Evolutionary conservation across 64 coral and sea anemone species (phyloP).

Genomic region (Trachythela sp.): DNA sequence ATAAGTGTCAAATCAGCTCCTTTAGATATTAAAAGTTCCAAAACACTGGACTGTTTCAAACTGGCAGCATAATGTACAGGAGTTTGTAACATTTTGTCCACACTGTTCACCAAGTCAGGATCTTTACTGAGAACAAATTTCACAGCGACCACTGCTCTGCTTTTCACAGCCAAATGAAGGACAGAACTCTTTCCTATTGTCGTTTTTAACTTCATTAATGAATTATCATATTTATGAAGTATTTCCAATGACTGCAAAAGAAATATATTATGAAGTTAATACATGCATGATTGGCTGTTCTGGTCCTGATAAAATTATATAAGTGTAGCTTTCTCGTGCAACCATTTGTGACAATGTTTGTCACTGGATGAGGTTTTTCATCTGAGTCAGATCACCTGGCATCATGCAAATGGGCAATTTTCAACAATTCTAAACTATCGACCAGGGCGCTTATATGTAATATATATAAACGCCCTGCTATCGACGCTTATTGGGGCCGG

Average conservation of each 20-base stretch:
- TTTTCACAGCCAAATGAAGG: not conserved
- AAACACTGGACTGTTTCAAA: not conserved
- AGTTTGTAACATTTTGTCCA: not conserved
- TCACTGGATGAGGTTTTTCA: too few species aligned
- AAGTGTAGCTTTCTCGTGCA: too few species aligned
- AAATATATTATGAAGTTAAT: too few species aligned
- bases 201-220: not conserved
- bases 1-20: not conserved
- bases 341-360: too few species aligned
- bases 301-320: too few species aligned
- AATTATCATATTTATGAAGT: not conserved
- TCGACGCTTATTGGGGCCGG: too few species aligned
- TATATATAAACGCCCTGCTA: too few species aligned
- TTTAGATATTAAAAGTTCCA: not conserved
- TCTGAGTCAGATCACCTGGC: too few species aligned
- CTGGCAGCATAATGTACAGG: not conserved
- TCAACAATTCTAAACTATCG: too few species aligned
- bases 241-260: not conserved
- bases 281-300: too few species aligned
- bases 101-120: not conserved
- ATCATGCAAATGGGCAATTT: too few species aligned
- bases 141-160: not conserved
- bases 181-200: not conserved
- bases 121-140: not conserved
- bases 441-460: too few species aligned